Percentiles rank a stretch among this genome's conserved stretches.
Conservation (phyloP, 2,888 invertebrate genomes). For the Polia nebulosa region DNA sequence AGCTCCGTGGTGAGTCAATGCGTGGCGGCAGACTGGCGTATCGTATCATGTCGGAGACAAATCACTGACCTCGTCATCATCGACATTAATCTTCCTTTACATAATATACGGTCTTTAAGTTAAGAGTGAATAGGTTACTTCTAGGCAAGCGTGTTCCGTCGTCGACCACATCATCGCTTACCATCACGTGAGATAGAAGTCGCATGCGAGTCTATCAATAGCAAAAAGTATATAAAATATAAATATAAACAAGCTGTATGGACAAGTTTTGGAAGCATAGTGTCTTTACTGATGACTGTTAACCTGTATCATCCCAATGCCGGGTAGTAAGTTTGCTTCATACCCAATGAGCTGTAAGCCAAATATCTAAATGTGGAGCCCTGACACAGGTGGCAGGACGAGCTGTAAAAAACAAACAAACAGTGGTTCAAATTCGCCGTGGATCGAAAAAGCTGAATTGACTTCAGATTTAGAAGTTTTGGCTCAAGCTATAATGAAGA, state of each 20-base stretch:
- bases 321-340: neutral
- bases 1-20: constrained; percentile 74
- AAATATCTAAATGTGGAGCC: neutral
- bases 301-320: neutral
- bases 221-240: neutral
- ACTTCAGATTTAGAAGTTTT: neutral
- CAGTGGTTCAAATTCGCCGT: neutral
- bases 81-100: neutral
- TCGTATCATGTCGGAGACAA: constrained; percentile 39
- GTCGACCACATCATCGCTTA: neutral
- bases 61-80: constrained; percentile 46
- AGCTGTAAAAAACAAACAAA: neutral
- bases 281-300: neutral
- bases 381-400: neutral
- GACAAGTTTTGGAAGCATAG: neutral
- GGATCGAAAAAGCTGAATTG: neutral
- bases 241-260: neutral
- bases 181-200: neutral
- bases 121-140: neutral
- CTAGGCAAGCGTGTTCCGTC: neutral
- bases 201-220: neutral
- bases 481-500: neutral
- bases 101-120: neutral
- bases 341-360: neutral
- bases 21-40: constrained; percentile 44